Percentiles rank a stretch among this genome's conserved stretches.
phyloP scores from a whole-genome alignment of 1,140 invertebrate species.

The Zophobas atratus region DNA sequence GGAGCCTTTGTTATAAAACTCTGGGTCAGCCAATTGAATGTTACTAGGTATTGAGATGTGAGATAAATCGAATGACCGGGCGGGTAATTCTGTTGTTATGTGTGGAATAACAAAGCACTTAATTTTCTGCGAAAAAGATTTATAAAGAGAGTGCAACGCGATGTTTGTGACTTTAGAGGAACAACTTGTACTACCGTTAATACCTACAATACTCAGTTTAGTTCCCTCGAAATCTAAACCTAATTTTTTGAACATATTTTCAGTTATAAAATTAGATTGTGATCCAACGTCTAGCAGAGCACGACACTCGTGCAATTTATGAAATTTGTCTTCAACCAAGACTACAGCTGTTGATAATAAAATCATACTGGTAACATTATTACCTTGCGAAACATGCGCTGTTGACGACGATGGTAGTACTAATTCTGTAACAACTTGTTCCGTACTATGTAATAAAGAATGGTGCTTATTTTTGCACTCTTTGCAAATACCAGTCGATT shows the following conservation, averaged over 20 bases:
- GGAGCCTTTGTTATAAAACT: neutral
- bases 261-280: conserved; percentile 18
- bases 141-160: conserved; percentile 1
- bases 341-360: conserved; percentile 10
- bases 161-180: neutral
- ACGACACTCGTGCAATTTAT: neutral
- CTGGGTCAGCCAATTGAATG: conserved; percentile 16
- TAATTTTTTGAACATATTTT: conserved; percentile 7
- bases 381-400: neutral
- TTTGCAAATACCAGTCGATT: neutral
- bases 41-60: neutral
- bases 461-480: neutral
- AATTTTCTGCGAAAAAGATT: neutral
- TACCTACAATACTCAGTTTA: neutral
- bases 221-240: neutral
- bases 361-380: too few species aligned
- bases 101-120: conserved; percentile 4
- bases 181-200: neutral
- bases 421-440: neutral
- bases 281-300: conserved; percentile 10
- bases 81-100: conserved; percentile 7
- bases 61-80: neutral
- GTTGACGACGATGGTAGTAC: neutral
- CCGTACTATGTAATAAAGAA: neutral
- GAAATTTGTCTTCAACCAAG: neutral